Conservation (phyloP, 2,797 vertebrate species). For the Anguilla marmorata region DNA sequence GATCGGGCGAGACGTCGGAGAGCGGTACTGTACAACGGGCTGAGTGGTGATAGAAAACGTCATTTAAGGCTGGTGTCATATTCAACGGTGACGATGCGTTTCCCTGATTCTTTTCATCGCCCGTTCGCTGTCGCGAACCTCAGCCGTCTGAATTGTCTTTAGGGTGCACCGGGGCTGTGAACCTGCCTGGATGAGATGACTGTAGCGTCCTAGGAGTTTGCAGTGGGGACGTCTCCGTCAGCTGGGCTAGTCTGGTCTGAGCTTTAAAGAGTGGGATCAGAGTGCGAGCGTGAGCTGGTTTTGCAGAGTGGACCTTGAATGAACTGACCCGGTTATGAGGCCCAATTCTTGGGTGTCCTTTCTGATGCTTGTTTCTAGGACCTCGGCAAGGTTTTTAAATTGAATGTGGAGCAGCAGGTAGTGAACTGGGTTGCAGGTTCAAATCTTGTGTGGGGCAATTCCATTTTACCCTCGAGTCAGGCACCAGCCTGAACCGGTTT, state of each 20-base stretch:
- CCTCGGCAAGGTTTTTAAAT: background rate
- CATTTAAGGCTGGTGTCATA: conserved; percentile 72
- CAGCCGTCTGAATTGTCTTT: background rate
- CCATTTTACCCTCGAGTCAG: background rate
- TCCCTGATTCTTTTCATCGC: conserved; percentile 61
- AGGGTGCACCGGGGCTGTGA: background rate
- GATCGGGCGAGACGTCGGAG: background rate
- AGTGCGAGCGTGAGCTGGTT: background rate
- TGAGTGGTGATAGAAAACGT: conserved; percentile 55
- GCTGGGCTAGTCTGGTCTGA: background rate
- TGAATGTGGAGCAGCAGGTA: background rate
- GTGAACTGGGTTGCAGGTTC: background rate
- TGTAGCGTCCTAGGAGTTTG: background rate
- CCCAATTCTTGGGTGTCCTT: too few species aligned
- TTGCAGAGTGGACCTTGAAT: background rate
- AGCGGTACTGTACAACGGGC: background rate
- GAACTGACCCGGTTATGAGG: background rate
- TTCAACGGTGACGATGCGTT: conserved; percentile 64
- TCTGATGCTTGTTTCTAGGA: background rate
- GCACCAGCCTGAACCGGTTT: background rate
- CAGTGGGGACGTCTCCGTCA: background rate
- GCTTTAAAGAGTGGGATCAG: background rate
- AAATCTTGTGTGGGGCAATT: background rate
- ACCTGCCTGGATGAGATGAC: background rate
- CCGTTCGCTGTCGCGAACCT: background rate